phyloP scores from a whole-genome alignment of 2,113 vertebrate genomes.

The Sorex fumeus region DNA sequence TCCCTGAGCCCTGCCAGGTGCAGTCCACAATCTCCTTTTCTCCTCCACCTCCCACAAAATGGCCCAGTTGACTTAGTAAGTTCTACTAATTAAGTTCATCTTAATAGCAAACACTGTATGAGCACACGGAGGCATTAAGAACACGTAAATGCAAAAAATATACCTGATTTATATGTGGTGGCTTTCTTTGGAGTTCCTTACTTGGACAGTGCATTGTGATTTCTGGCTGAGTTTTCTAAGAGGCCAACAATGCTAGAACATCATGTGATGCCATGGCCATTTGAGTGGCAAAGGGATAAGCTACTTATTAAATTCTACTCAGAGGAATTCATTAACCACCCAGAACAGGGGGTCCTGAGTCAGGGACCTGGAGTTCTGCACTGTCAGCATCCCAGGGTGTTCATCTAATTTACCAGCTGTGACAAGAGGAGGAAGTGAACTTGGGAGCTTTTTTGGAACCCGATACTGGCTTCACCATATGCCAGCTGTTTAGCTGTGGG shows the following conservation, averaged over 20 bases:
- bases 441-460: not conserved
- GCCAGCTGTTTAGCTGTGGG: not conserved
- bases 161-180: not conserved
- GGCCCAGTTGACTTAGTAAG: conserved; percentile 18
- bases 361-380: not conserved
- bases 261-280: not conserved
- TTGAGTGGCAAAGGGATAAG: not conserved
- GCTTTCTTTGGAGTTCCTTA: not conserved
- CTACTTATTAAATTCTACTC: not conserved
- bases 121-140: not conserved
- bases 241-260: not conserved
- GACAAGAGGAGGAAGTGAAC: not conserved
- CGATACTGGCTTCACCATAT: not conserved
- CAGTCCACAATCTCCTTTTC: no score
- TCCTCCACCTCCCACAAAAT: no score
- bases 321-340: not conserved
- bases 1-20: no score
- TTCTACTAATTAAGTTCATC: not conserved
- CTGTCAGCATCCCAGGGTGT: no score
- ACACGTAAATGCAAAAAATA: not conserved
- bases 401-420: no score
- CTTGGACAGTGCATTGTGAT: not conserved
- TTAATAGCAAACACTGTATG: not conserved
- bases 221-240: not conserved
- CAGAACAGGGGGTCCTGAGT: not conserved